phyloP scores from a whole-genome alignment of 2,888 invertebrate species.

The Parapristionchus giblindavisi region DNA sequence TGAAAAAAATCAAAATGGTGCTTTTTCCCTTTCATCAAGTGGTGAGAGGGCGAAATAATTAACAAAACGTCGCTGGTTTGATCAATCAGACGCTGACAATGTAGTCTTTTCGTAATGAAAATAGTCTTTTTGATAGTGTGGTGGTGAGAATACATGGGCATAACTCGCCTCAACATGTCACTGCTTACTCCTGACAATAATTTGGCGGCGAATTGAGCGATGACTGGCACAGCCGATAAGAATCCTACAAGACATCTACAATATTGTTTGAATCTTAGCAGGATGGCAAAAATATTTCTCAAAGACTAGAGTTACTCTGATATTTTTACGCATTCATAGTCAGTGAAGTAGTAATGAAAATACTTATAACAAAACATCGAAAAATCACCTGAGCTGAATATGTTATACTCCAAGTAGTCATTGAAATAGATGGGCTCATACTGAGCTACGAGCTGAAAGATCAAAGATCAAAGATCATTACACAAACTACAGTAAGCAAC shows the following conservation, averaged over 20 bases:
- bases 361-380: background rate
- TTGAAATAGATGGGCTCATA: conserved; percentile 56
- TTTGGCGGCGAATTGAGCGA: conserved; percentile 48
- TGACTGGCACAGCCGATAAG: conserved; percentile 49
- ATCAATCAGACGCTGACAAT: too few species aligned
- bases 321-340: background rate
- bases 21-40: too few species aligned
- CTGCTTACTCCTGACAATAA: conserved; percentile 44
- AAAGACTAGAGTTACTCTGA: background rate
- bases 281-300: background rate
- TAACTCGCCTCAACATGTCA: conserved; percentile 46
- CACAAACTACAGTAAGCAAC: background rate
- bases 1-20: background rate
- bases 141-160: too few species aligned
- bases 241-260: conserved; percentile 48
- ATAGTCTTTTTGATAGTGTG: too few species aligned
- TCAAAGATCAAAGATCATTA: background rate
- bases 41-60: too few species aligned
- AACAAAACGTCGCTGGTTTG: too few species aligned
- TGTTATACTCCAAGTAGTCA: conserved; percentile 48
- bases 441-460: conserved; percentile 44
- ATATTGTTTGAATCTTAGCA: too few species aligned
- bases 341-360: background rate
- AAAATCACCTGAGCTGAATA: conserved; percentile 43
- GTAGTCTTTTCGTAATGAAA: too few species aligned